A percentile compares a stretch with the other conserved stretches of the same genome.
phyloP scores from a whole-genome alignment of 2,888 invertebrate genomes.

The Hypomecis punctinalis region DNA sequence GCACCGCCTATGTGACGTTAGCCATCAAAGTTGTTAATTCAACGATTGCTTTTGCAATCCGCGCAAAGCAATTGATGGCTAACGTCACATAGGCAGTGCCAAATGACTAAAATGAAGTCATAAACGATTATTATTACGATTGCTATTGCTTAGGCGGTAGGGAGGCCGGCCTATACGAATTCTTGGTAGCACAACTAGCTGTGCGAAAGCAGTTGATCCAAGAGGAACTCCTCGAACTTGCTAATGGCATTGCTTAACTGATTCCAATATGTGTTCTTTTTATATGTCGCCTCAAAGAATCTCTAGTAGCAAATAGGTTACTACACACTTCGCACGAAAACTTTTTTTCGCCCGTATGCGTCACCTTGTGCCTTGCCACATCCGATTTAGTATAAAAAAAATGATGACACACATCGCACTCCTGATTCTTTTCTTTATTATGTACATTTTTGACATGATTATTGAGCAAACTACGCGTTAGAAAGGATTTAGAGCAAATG shows the following conservation, averaged over 20 bases:
- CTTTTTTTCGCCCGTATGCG: conserved; percentile 71
- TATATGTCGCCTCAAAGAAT: conserved; percentile 70
- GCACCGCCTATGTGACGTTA: no score
- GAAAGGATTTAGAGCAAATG: conserved; percentile 65
- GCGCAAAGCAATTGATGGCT: no score
- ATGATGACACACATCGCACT: conserved; percentile 69
- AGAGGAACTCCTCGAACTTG: no score
- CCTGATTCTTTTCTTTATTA: conserved; percentile 69
- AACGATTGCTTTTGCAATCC: no score
- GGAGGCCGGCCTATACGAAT: no score
- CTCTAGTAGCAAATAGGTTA: conserved; percentile 67
- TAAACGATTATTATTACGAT: no score
- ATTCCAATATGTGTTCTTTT: conserved; percentile 60
- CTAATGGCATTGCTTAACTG: conserved; percentile 16
- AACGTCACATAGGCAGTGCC: no score
- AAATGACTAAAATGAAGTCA: no score
- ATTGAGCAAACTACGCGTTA: conserved; percentile 69
- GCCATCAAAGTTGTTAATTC: no score
- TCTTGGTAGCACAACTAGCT: no score
- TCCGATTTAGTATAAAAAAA: conserved; percentile 74
- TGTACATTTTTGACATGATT: conserved; percentile 74
- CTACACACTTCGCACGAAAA: conserved; percentile 63
- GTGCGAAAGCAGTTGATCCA: no score
- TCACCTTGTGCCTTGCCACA: conserved; percentile 64
- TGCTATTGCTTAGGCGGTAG: no score